Base-by-base conservation (phyloP, 2,888 invertebrate species). In the Ectemnius lituratus region DNA sequence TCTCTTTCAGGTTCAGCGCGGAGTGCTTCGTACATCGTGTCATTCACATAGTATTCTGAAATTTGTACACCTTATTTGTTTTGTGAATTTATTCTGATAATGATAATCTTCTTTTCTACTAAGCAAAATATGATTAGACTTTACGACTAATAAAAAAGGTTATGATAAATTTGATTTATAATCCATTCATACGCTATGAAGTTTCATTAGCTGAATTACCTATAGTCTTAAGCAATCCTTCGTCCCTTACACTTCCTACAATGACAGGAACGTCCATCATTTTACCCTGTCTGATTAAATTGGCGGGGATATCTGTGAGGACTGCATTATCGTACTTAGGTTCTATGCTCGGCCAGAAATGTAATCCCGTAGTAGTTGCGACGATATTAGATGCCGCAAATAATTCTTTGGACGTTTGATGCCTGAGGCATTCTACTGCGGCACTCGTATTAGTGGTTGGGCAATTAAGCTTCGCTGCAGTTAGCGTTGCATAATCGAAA, bases 291-390 rank as follows among this genome's bases (percentile, higher is more conserved):
- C 13, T 52, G 0, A 37, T n/a, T n/a, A 13, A 75, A 56, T 49
- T 66, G n/a, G 66, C 68, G 2, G 80, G 79, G 46, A 28, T 64
- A 14, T 68, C 68, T 1, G 80, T 80, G 1, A 85, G 58, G 60
- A 85, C 78, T 3, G 84, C 84, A 16, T 79, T 81, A 2, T 80
- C 71, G 4, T 69, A 45, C 11, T 76, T 57, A 3, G 77, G 81
- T 56, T 85, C 85, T 18, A 76, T 70, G 0, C 82, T 82, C 1
- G 82, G 80, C 6, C 70, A 46, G 83, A 82, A 85, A 3, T 70
- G 65, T 8, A 58, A 46, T 20, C 49, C 8, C 2, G 70, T 56
- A 2, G 67, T 27, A 23, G 20, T 63, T 13, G 56, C 23, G 2
- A 80, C 45, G 27, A 58, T 63, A 2, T 6, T 20, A 23, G 78